phyloP scores from a whole-genome alignment of 1,140 invertebrate genomes.

The Polypedilum vanderplanki region DNA sequence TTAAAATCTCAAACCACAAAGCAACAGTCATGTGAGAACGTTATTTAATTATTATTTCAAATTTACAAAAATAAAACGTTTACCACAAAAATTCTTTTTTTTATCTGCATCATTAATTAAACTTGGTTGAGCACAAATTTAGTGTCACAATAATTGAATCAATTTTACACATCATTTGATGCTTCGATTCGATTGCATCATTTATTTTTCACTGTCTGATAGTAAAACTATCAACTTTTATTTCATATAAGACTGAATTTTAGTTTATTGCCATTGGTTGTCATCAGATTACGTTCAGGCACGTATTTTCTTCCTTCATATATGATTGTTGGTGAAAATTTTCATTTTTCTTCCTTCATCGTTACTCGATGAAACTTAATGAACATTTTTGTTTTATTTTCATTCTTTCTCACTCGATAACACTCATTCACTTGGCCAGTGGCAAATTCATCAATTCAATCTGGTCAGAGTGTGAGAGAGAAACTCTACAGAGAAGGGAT shows the following conservation, averaged over 20 bases:
- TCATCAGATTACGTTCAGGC: slow-evolving; percentile 17
- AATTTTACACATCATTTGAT: not conserved
- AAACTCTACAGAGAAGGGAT: not conserved
- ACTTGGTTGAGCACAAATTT: no score
- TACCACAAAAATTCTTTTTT: no score
- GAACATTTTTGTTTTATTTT: slow-evolving; percentile 21
- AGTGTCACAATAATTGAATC: not conserved
- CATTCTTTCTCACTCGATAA: not conserved
- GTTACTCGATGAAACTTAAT: slow-evolving; percentile 15
- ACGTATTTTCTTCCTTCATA: not conserved
- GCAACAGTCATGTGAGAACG: no score
- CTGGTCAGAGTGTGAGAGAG: no score
- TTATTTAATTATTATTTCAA: no score
- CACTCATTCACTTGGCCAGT: not conserved
- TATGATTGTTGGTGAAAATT: slow-evolving; percentile 5
- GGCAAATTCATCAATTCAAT: not conserved
- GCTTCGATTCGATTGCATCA: not conserved
- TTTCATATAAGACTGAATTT: no score
- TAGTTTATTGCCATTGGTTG: not conserved
- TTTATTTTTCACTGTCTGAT: not conserved
- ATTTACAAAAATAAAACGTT: no score
- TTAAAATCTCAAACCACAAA: no score
- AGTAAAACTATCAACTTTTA: no score
- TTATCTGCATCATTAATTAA: no score
- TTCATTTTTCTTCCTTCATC: slow-evolving; percentile 17